Evolutionary conservation across 2,888 invertebrate genomes (phyloP).

Genomic region (Ophraella communa): DNA sequence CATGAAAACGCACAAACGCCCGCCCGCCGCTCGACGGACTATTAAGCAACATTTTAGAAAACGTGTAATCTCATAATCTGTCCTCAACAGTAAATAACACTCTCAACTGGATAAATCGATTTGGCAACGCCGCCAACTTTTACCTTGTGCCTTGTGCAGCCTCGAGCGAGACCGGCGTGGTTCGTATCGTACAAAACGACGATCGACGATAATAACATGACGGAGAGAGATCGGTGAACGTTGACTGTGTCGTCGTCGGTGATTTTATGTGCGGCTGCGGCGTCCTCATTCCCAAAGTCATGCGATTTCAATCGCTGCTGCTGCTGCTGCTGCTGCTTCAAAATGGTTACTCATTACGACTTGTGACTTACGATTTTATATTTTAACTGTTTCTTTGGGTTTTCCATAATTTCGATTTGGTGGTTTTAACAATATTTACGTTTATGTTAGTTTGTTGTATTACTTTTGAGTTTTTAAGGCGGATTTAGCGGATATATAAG

Average conservation of each 20-base stretch:
- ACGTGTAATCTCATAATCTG: background rate
- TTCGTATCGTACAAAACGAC: background rate
- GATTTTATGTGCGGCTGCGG: background rate
- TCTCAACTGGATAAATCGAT: background rate
- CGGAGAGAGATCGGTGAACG: background rate
- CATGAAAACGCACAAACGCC: too few relatives aligned
- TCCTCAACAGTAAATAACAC: conserved; percentile 1
- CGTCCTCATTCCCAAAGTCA: conserved; percentile 26
- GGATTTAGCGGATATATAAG: too few relatives aligned
- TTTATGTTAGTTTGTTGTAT: too few relatives aligned
- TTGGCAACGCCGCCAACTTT: conserved; percentile 26
- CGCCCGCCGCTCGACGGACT: background rate
- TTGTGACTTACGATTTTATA: background rate
- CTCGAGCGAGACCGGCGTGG: conserved; percentile 13
- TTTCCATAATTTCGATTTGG: background rate
- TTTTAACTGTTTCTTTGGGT: background rate
- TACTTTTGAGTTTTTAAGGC: too few relatives aligned
- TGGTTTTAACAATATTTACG: background rate
- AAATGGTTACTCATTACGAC: conserved; percentile 13
- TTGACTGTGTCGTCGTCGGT: background rate
- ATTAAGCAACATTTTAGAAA: background rate
- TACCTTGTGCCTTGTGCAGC: conserved; percentile 26
- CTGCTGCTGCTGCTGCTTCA: too few relatives aligned
- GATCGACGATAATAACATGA: too few relatives aligned
- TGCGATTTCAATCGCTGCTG: conserved; percentile 22